A percentile compares a stretch with the other conserved stretches of the same genome.
These are phyloP conservation scores for Pteropus alecto DNA, from an alignment of 2,113 vertebrate genomes.

Conservation along the genomic window DNA sequence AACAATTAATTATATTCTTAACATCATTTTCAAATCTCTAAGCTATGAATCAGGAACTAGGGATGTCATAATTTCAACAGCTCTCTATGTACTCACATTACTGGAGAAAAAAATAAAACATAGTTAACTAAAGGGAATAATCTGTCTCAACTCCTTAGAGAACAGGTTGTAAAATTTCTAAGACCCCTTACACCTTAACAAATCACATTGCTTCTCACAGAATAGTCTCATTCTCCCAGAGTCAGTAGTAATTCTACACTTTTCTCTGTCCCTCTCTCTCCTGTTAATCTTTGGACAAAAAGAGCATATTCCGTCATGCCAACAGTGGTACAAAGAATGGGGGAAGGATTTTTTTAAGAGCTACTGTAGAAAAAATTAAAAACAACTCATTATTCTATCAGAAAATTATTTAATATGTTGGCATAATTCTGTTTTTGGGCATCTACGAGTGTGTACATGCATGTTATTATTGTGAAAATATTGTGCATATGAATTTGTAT, in stretches of 20 bases:
- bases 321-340: neutral
- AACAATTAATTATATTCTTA: neutral
- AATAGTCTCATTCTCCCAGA: neutral
- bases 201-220: accelerated
- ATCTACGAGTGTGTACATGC: neutral
- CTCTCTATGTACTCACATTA: neutral
- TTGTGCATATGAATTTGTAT: neutral
- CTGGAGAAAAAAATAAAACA: neutral
- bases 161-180: neutral
- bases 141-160: neutral
- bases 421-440: neutral
- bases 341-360: too few relatives aligned
- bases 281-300: neutral
- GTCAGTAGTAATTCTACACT: neutral
- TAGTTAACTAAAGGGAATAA: neutral
- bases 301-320: neutral
- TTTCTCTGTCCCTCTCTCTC: neutral
- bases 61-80: neutral
- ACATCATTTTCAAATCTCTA: neutral
- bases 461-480: neutral
- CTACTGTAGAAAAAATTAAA: neutral
- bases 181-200: neutral
- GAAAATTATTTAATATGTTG: neutral
- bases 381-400: neutral
- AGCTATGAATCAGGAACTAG: neutral